Percentiles rank a stretch among this genome's conserved stretches.
phyloP scores from a whole-genome alignment of 1,140 invertebrate genomes.

The Ganaspis sp. region DNA sequence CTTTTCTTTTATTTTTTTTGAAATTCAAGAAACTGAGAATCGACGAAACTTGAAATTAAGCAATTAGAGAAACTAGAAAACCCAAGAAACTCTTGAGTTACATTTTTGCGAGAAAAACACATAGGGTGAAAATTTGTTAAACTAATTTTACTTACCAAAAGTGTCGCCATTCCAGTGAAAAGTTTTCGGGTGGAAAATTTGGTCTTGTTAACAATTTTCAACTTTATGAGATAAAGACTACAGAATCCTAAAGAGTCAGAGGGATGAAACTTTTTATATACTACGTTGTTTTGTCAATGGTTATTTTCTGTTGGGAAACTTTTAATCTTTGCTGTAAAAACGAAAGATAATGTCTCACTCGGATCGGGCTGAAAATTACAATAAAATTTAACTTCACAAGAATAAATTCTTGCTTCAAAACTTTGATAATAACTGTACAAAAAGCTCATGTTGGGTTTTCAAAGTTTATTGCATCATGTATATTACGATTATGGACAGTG shows the following conservation, averaged over 20 bases:
- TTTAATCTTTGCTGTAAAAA: slow-evolving; percentile 14
- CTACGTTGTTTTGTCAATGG: background rate
- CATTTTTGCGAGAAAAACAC: background rate
- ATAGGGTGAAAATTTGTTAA: too few species aligned
- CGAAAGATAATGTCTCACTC: slow-evolving; percentile 1
- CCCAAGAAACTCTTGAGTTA: background rate
- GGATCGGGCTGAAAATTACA: background rate
- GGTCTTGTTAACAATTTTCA: background rate
- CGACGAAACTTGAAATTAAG: too few species aligned
- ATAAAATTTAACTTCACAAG: slow-evolving; percentile 5
- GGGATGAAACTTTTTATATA: background rate
- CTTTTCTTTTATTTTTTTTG: too few species aligned
- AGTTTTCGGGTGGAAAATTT: background rate
- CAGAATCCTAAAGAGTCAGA: background rate
- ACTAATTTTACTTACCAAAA: background rate
- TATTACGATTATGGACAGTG: too few species aligned
- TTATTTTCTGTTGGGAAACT: slow-evolving; percentile 1
- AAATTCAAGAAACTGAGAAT: too few species aligned
- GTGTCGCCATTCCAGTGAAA: too few species aligned
- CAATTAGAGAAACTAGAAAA: too few species aligned
- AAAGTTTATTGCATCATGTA: slow-evolving; percentile 1
- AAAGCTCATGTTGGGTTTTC: background rate
- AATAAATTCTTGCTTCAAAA: slow-evolving; percentile 6
- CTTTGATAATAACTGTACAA: background rate
- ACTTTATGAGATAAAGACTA: background rate